Percentiles rank a stretch among this genome's conserved stretches.
Conservation (phyloP, 2,888 invertebrate genomes). For the Linnaemya vulpina region DNA sequence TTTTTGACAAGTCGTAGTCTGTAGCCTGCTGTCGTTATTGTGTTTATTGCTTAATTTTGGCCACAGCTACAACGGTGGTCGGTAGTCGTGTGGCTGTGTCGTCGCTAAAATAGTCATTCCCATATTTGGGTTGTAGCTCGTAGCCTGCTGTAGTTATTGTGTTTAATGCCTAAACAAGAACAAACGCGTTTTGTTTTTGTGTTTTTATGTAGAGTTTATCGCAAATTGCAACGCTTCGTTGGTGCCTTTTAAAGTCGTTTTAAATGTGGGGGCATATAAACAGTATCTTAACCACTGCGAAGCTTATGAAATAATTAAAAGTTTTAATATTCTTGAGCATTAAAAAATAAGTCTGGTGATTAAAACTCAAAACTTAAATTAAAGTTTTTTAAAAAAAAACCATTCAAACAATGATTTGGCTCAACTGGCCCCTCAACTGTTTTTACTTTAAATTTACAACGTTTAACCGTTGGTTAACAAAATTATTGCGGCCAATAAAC, state of each 20-base stretch:
- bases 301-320: slow-evolving; percentile 14
- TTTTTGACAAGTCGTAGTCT: too few relatives aligned
- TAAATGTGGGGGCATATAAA: slow-evolving; percentile 26
- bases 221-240: slow-evolving; percentile 36
- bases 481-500: slow-evolving; percentile 43
- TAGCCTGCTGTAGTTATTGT: too few relatives aligned
- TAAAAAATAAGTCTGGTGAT: neutral
- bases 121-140: too few relatives aligned
- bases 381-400: slow-evolving; percentile 10
- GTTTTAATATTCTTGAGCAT: neutral
- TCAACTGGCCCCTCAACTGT: slow-evolving; percentile 15
- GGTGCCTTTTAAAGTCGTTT: slow-evolving; percentile 23
- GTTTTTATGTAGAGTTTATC: neutral
- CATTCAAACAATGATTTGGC: slow-evolving; percentile 50
- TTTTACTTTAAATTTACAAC: neutral
- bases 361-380: slow-evolving; percentile 36
- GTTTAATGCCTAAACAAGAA: too few relatives aligned
- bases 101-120: too few relatives aligned
- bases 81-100: too few relatives aligned
- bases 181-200: neutral
- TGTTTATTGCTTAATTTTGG: too few relatives aligned
- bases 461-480: slow-evolving; percentile 30
- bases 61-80: too few relatives aligned
- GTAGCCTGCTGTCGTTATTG: too few relatives aligned
- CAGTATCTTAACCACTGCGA: slow-evolving; percentile 24